Percentiles rank a stretch among this genome's conserved stretches.
Evolutionary conservation across 2,888 invertebrate species (phyloP).

Genomic region (Nomada hirtipes): DNA sequence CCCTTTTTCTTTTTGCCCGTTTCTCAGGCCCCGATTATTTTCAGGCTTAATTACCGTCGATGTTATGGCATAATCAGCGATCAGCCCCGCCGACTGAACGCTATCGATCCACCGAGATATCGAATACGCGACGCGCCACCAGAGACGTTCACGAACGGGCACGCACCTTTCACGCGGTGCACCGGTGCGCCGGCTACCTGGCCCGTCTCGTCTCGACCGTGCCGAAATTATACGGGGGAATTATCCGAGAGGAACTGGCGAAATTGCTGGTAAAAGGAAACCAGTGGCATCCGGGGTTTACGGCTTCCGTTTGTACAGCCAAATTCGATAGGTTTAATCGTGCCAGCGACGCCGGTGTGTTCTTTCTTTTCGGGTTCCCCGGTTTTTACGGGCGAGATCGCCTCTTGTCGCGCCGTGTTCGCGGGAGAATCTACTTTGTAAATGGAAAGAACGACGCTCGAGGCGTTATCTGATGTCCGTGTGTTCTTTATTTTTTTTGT

Average conservation of each 20-base stretch:
- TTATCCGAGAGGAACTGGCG: constrained; percentile 12
- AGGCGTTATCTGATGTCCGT: too few relatives aligned
- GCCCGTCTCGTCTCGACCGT: not conserved
- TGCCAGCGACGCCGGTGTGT: not conserved
- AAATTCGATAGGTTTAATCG: constrained; percentile 33
- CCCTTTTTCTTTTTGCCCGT: not conserved
- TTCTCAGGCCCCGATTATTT: constrained; percentile 53
- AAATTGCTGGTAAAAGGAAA: constrained; percentile 22
- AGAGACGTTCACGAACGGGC: constrained; percentile 25
- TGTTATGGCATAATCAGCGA: constrained; percentile 68
- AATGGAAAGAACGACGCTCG: too few relatives aligned
- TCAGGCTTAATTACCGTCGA: constrained; percentile 67
- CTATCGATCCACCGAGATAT: constrained; percentile 59
- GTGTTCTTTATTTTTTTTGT: too few relatives aligned
- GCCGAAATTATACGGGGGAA: constrained; percentile 29
- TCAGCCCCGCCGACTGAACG: constrained; percentile 28
- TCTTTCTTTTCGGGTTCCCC: not conserved
- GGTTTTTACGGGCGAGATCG: not conserved
- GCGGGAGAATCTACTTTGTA: not conserved
- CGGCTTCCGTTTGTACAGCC: constrained; percentile 31
- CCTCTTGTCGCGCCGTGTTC: not conserved
- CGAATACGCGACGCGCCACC: constrained; percentile 27
- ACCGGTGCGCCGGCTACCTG: constrained; percentile 26
- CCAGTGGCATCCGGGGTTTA: constrained; percentile 9
- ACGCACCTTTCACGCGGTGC: constrained; percentile 14